Base-by-base conservation (phyloP, 2,113 vertebrate genomes). In the Micronycteris hirsuta region DNA sequence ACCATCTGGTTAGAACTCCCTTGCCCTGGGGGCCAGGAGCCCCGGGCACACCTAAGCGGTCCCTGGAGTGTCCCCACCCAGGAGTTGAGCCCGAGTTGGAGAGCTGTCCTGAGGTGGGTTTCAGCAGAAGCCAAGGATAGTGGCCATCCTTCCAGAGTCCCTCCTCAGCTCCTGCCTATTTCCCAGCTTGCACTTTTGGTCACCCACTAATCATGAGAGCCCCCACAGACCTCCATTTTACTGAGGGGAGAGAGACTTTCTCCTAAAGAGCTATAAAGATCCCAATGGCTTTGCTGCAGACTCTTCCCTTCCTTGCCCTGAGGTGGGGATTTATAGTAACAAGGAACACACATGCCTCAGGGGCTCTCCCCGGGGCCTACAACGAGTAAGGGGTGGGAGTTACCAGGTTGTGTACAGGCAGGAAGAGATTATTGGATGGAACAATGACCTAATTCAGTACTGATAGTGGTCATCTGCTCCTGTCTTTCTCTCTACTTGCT, bases 61-160 rank as follows among this genome's bases (percentile, higher is more conserved):
- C 33, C 2, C 31, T 28, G 31, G 28, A 36, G 52, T 16, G 3
- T 24, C 6, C 5, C 49, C 52, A 31, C 26, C 43, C 22, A 47
- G 70, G 16, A 58, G 28, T 38, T 4, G 31, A 74, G 24, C n/a
- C n/a, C 17, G 8, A 43, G 41, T 2, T n/a, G 20, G 45, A 31
- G 56, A 19, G 15, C 45, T 76, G 38, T 56, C 61, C 5, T 19
- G 4, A 20, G n/a, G 33, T 4, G 4, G n/a, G 10, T 31, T 45
- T 52, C 73, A 43, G 20, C 22, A 43, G 20, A 61, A 43, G 31
- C 45, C 17, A 33, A 43, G 14, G 22, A 17, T 1, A 28, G 15
- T 2, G 68, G 17, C 20, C 4, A 0, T 33, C 4, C 24, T 13
- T 20, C 26, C 19, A 14, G 36, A n/a, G 41, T 2, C 16, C 76